These are phyloP conservation scores for Erpornis zantholeuca DNA, from an alignment of 2,113 vertebrate species.

Conservation along the genomic window DNA sequence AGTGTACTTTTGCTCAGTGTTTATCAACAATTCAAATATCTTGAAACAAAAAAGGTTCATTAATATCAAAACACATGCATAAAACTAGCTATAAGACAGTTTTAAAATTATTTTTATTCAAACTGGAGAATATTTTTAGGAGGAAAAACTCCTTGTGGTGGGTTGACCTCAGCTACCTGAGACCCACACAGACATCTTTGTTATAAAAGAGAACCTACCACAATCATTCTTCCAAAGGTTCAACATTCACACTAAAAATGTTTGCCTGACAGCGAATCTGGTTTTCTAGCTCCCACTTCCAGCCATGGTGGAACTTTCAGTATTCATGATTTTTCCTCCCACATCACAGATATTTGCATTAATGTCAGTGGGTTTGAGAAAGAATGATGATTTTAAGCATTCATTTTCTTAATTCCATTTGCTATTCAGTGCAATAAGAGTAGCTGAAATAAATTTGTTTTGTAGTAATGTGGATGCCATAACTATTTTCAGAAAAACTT, in stretches of 20 bases:
- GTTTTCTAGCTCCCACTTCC: not conserved
- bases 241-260: not conserved
- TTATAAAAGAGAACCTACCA: not conserved
- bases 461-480: not conserved
- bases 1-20: not conserved
- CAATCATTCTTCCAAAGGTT: not conserved
- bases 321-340: not conserved
- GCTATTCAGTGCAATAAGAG: not conserved
- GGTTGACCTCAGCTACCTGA: not conserved
- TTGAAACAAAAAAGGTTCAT: not conserved
- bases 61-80: not conserved
- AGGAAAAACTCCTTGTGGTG: not conserved
- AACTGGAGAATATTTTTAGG: not conserved
- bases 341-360: not conserved
- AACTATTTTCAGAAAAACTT: not conserved
- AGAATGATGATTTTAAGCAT: not conserved
- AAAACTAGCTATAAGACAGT: not conserved
- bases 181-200: not conserved
- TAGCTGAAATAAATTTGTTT: not conserved
- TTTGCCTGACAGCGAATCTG: not conserved
- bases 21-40: not conserved
- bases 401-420: constrained; percentile 12
- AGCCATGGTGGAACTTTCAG: not conserved
- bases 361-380: not conserved
- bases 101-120: not conserved